phyloP scores from a whole-genome alignment of 2,797 vertebrate species.

The Myotis myotis region DNA sequence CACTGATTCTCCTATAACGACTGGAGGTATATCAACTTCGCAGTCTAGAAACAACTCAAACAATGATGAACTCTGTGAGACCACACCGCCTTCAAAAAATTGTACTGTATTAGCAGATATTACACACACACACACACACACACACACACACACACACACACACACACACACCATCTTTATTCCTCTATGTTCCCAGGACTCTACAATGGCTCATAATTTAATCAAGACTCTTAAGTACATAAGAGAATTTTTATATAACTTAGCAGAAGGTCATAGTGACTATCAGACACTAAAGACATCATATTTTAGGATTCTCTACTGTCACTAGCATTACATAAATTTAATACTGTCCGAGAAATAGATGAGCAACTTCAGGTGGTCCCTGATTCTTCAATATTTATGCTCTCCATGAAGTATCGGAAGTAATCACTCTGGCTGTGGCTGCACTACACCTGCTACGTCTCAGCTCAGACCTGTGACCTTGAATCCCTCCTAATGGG shows the following conservation, averaged over 20 bases:
- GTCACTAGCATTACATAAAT: neutral
- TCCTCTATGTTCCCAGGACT: neutral
- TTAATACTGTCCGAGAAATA: neutral
- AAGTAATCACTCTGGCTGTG: neutral
- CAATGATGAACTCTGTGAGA: conserved; percentile 27
- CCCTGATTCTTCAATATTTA: neutral
- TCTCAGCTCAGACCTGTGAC: neutral
- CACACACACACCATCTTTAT: neutral
- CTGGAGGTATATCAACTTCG: neutral
- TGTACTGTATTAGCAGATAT: neutral
- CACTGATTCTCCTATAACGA: neutral
- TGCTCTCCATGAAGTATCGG: neutral
- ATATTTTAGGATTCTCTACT: neutral
- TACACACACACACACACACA: too few species aligned
- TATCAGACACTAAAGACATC: neutral
- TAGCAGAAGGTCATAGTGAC: neutral
- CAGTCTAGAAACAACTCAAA: neutral
- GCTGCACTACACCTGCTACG: rapidly evolving
- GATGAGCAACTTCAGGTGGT: neutral
- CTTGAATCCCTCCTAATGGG: neutral
- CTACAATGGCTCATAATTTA: neutral
- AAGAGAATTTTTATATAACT: neutral
- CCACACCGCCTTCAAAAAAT: neutral
- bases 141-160: neutral
- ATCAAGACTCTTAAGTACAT: neutral